Conservation (phyloP, 2,113 vertebrate genomes). For the Scytalopus superciliaris region DNA sequence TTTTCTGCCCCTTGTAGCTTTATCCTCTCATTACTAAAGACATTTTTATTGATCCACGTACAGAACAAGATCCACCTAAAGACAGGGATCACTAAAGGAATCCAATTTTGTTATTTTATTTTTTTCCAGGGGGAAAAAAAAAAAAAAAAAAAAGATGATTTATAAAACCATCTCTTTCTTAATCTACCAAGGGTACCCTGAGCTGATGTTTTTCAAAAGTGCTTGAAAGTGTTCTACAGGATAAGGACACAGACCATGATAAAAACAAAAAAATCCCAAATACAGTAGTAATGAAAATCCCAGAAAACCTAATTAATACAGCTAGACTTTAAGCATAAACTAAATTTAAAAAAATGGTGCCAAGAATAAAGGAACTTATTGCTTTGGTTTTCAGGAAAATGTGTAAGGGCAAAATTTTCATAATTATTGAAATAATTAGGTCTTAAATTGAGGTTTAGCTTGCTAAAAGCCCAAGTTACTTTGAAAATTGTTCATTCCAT, state of each 20-base stretch:
- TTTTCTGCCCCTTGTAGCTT: background rate
- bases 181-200: background rate
- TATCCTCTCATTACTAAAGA: background rate
- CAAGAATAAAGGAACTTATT: background rate
- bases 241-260: background rate
- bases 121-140: background rate
- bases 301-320: background rate
- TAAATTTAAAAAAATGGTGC: background rate
- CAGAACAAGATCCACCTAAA: background rate
- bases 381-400: constrained; percentile 7
- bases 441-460: background rate
- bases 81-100: background rate
- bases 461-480: background rate
- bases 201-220: background rate
- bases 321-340: background rate
- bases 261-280: background rate
- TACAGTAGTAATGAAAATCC: background rate
- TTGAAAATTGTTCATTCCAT: background rate
- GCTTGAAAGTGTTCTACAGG: background rate
- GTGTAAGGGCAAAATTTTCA: background rate
- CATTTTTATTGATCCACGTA: constrained; percentile 3
- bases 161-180: background rate
- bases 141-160: background rate
- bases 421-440: constrained; percentile 16
- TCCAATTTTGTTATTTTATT: background rate